Base-by-base conservation (phyloP, 2,797 vertebrate genomes). In the Sitta carolinensis region DNA sequence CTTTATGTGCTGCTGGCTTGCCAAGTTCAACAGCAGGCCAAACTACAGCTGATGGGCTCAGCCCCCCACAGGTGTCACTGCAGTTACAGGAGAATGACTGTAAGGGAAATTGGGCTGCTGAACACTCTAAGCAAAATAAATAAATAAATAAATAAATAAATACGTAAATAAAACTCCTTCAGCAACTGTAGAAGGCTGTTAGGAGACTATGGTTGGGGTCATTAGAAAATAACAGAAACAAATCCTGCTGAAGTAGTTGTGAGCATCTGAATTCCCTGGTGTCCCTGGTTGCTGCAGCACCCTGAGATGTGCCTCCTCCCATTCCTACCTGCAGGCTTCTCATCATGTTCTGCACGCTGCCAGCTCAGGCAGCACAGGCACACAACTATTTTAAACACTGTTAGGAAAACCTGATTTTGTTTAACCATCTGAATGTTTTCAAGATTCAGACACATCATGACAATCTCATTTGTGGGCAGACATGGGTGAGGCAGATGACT, bases 41-140 rank as follows among this genome's bases (percentile, higher is more conserved):
- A 91, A n/a, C 70, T 94, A 21, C 67, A 91, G 93, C 91, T 82
- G 89, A 94, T 87, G 81, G 93, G 84, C 73, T 83, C 38, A 2
- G 32, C 45, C 67, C 3, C 18, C 34, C 82, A 84, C 88, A 80
- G 93, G 93, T 96, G 94, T 91, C 91, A 76, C 55, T 92, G 76
- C 90, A 64, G 64, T 74, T 74, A 90, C 61, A 74, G 89, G 54
- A 93, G 61, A 62, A 29, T 1, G 36, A 63, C 68, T 54, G 23
- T 16, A 30, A 54, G 40, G 43, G 74, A 94, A 72, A 57, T 59
- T 45, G 45, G 64, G 40, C 78, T 85, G 58, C 73, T 22, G 40
- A 80, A 78, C 68, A 30, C 25, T 47, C 57, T 55, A 76, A 92
- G 67, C 36, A 82, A 70, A 68, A 80, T 67, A 87, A 32, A 29